A percentile compares a stretch with the other conserved stretches of the same genome.
These are phyloP conservation scores for Drosophila incognita DNA, from an alignment of 2,888 invertebrate species.

Conservation along the genomic window DNA sequence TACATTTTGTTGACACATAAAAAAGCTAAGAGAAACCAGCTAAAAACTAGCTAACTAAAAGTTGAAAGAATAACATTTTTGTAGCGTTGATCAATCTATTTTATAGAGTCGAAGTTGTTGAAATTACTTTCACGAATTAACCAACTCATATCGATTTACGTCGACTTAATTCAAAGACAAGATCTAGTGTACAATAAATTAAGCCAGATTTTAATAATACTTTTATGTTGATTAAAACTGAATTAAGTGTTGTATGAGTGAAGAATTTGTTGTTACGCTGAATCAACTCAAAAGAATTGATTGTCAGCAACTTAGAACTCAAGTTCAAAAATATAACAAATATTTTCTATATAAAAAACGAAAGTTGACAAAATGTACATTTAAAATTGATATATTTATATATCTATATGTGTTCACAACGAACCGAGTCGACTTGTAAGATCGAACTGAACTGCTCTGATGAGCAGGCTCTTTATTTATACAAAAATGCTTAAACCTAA, in stretches of 20 bases:
- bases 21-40: background rate
- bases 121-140: background rate
- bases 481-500: too few species aligned
- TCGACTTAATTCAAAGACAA: background rate
- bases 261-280: background rate
- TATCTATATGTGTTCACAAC: too few species aligned
- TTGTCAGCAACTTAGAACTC: too few species aligned
- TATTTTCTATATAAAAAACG: background rate
- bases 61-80: background rate
- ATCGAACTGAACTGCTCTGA: too few species aligned
- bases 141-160: background rate
- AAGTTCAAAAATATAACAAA: too few species aligned
- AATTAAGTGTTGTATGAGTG: background rate
- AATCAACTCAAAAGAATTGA: background rate
- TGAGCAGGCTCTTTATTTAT: too few species aligned
- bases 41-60: too few species aligned
- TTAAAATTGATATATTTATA: background rate
- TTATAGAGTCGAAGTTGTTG: background rate
- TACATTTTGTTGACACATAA: background rate
- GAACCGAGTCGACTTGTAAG: too few species aligned
- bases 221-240: background rate
- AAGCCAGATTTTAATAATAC: background rate
- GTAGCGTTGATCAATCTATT: background rate
- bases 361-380: background rate
- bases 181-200: background rate